Base-by-base conservation (phyloP, 2,888 invertebrate genomes). In the Agrotis clavis region DNA sequence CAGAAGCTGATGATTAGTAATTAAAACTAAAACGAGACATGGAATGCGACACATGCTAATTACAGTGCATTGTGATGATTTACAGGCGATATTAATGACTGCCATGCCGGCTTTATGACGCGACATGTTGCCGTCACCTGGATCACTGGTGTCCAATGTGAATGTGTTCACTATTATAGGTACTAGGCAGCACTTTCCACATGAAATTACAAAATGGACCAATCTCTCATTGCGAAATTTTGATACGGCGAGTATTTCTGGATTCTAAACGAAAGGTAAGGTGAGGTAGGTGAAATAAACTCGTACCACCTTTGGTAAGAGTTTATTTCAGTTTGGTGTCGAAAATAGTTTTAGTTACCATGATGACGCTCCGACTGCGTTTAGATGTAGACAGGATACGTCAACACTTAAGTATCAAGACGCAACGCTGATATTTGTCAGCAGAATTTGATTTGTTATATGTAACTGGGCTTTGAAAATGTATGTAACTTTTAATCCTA, bases 41-140 rank as follows among this genome's bases (percentile, higher is more conserved):
- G 54, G 48, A 54, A 67, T 53, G 65, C 60, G 50, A 69, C 71
- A 53, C 54, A 60, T 16, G 53, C 51, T 67, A 79, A 74, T 75
- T 75, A 74, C 65, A 71, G 71, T 56, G 68, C 72, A 63, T 56
- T 60, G 67, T 57, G 68, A 79, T 69, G 70, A 79, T 83, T 69
- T 74, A 75, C 47, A 62, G n/a, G 30, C 56, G 47, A 59, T 63
- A 66, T 60, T 74, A 74, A 67, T 51, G 60, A 71, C 45, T n/a
- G 18, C 41, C 65, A 72, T 67, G 50, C 54, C 30, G 48, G 61
- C 47, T 83, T 66, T 63, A 57, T 63, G 56, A 41, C 51, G 45
- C 54, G 48, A 18, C 35, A 63, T 61, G 45, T 51, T 63, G 66
- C 35, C 81, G 64, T 64, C 56, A 81, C 68, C 81, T 80, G 60